Base-by-base conservation (phyloP, 2,888 invertebrate species). In the Stegana nigrithorax region DNA sequence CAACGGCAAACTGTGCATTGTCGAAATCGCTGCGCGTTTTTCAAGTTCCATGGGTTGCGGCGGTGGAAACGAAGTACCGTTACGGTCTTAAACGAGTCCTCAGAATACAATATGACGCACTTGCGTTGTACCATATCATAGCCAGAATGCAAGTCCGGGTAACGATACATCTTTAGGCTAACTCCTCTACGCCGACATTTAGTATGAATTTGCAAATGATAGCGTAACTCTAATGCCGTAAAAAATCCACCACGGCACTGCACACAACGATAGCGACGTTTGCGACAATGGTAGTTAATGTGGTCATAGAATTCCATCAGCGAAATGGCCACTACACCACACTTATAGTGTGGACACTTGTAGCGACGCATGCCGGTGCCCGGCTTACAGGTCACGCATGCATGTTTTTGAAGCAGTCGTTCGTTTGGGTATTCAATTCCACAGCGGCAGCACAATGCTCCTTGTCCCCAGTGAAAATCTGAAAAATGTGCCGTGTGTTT, bases 281-380 rank as follows among this genome's bases (percentile, higher is more conserved):
- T 21, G 0, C 17, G 56, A 1, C 62, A 44, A n/a, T 79, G 74
- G 2, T 53, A 64, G 0, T 64, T 63, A 1, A 83, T 62, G 47
- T 82, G 83, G 3, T 63, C 59, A 1, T 57, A 64, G 0, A 82
- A 63, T 47, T 80, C 68, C 3, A 50, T n/a, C 6, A 53, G 63
- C 1, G 80, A 74, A 1, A 66, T 66, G 6, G 71, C 27, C 17
- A 63, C 60, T 0, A 69, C 19, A 10, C 26, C 62, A 32, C 82
- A 82, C 3, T 61, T 51, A 25, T 70, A 36, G 45, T 75, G 65
- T 3, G 81, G 83, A 19, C 82, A 83, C 17, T 72, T 68, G 12
- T 69, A 14, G 14, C 12, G 61, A 53, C 17, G 56, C 25, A 0
- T 62, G 45, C 4, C 45, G 55, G 1, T 23, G 4, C 6, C 57